These are phyloP conservation scores for Sebastes fasciatus DNA, from an alignment of 2,113 vertebrate species.

Conservation along the genomic window DNA sequence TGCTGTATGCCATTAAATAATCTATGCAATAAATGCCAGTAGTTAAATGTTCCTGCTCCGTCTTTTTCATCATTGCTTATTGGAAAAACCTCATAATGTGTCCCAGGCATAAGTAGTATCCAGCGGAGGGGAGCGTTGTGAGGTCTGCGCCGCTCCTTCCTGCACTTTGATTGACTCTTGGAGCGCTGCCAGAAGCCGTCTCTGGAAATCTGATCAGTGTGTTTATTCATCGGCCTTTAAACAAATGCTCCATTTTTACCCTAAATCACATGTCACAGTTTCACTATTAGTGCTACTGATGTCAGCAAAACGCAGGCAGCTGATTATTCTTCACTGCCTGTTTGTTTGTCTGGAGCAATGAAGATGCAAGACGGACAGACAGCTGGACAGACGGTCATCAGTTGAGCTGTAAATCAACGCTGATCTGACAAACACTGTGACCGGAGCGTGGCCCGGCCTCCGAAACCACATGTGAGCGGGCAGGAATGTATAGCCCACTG, in stretches of 20 bases:
- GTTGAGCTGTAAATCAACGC: constrained; percentile 39
- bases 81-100: constrained; percentile 45
- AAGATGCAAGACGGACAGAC: constrained; percentile 19
- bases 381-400: constrained; percentile 32
- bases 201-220: constrained; percentile 67
- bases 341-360: constrained; percentile 37
- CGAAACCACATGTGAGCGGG: constrained; percentile 73
- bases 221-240: constrained; percentile 55
- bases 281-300: constrained; percentile 33
- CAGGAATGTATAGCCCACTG: constrained; percentile 75
- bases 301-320: constrained; percentile 27
- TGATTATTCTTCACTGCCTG: constrained; percentile 15
- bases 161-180: constrained; percentile 69
- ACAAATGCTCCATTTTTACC: constrained; percentile 48
- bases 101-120: constrained; percentile 23
- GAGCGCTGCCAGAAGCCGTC: constrained; percentile 43
- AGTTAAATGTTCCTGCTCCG: constrained; percentile 10
- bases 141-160: constrained; percentile 46
- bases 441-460: constrained; percentile 56
- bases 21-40: constrained; percentile 6
- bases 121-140: constrained; percentile 37
- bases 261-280: constrained; percentile 39
- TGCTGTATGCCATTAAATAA: neutral
- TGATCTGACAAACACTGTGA: constrained; percentile 54
- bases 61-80: constrained; percentile 50